Evolutionary conservation across 2,113 vertebrate genomes (phyloP), one percentile per base, ranked within the genome.

Genomic region (Parotia lawesii): DNA sequence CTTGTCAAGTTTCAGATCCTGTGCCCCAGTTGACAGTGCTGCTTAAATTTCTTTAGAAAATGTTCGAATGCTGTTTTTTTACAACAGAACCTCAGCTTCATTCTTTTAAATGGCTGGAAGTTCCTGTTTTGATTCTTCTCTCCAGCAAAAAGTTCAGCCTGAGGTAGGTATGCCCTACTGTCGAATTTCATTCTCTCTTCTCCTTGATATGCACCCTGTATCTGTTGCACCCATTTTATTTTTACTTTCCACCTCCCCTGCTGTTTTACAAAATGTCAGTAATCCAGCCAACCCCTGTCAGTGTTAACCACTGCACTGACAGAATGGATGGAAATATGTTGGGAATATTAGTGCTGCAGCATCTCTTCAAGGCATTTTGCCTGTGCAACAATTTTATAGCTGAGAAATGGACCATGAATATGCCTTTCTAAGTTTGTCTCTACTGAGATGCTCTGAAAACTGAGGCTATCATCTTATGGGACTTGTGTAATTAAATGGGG

Each of bases 141-240:
- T 33, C 78, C 78, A 94, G 71, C 42, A 85, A 76, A 87, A 96
- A 82, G 84, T 91, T 94, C 84, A 92, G 25, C 58, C 51, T 79
- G 45, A 89, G 77, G 58, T 87, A 85, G 70, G 85, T 75, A 23
- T 35, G 20, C 50, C 37, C 8, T 70, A 3, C 9, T 23, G 21
- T 71, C 38, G 3, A 66, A n/a, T 75, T 86, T 82, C 16, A 1
- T 40, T 47, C 31, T 81, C n/a, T 48, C 18, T 91, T 53, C 37
- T 65, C 54, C 50, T 50, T 85, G 66, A 38, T 87, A 58, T 1
- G 3, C 44, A 70, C 42, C 17, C n/a, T 4, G 0, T 75, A 48
- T 69, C 57, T 40, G 5, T 61, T 92, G 88, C 53, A 27, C n/a
- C 22, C 20, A 2, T 81, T 92, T 81, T 71, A 40, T 66, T 81